Conservation (phyloP, 1,140 invertebrate genomes). For the Zophobas morio region DNA sequence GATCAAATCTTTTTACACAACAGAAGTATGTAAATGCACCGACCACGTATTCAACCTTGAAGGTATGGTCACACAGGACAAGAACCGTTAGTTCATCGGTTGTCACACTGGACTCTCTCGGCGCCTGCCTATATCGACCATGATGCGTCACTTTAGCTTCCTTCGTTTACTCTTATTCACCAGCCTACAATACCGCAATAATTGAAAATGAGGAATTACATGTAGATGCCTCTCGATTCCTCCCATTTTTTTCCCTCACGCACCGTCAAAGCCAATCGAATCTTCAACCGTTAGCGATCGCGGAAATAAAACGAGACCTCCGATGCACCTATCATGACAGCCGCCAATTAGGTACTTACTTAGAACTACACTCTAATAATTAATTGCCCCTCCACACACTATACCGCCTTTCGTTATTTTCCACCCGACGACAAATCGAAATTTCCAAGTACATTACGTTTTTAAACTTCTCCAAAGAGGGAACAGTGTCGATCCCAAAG, state of each 20-base stretch:
- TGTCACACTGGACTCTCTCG: constrained; percentile 20
- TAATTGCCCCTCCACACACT: constrained; percentile 14
- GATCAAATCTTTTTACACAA: constrained; percentile 45
- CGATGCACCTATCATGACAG: constrained; percentile 8
- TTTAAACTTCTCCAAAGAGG: too few relatives aligned
- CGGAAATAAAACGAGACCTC: constrained; percentile 21
- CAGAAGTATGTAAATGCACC: constrained; percentile 41
- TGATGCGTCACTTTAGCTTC: constrained; percentile 2
- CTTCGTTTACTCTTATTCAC: constrained; percentile 9
- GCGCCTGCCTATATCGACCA: constrained; percentile 14
- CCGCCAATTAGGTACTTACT: constrained; percentile 34
- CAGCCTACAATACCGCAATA: not conserved
- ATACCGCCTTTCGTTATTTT: not conserved
- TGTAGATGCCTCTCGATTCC: not conserved
- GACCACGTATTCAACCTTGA: constrained; percentile 38
- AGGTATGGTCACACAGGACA: constrained; percentile 38
- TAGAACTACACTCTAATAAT: constrained; percentile 16
- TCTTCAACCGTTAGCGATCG: constrained; percentile 12
- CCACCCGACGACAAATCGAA: too few relatives aligned
- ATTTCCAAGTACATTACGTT: too few relatives aligned
- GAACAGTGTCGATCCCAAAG: too few relatives aligned
- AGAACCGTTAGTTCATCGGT: constrained; percentile 20
- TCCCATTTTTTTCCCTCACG: not conserved
- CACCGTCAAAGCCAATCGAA: constrained; percentile 15
- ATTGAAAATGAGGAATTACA: constrained; percentile 25